phyloP scores from a whole-genome alignment of 1,140 invertebrate genomes.

The Andricus grossulariae region DNA sequence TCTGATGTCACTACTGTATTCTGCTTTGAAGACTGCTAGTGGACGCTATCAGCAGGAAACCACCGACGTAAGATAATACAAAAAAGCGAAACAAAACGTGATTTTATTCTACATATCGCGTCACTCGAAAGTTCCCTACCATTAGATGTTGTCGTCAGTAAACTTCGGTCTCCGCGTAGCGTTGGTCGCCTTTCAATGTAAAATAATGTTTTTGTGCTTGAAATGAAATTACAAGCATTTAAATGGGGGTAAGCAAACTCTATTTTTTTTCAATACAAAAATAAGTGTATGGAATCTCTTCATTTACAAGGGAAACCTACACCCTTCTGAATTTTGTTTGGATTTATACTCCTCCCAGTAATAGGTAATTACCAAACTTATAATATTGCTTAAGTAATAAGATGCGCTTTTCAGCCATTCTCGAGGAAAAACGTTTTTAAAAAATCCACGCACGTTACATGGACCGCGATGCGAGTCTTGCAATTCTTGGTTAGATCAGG shows the following conservation, averaged over 20 bases:
- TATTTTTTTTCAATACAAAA: not conserved
- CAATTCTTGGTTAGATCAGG: too few relatives aligned
- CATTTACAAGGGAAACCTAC: too few relatives aligned
- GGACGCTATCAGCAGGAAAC: conserved; percentile 69
- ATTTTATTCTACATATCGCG: conserved; percentile 43
- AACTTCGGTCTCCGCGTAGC: conserved; percentile 39
- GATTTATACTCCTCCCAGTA: too few relatives aligned
- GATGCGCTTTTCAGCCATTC: too few relatives aligned
- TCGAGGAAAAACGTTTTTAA: too few relatives aligned
- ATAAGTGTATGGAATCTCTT: not conserved
- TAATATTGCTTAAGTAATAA: too few relatives aligned
- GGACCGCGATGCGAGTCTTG: too few relatives aligned
- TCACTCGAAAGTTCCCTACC: conserved; percentile 36
- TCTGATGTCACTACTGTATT: conserved; percentile 53
- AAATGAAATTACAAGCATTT: not conserved
- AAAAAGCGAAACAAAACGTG: conserved; percentile 32
- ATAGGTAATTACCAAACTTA: too few relatives aligned
- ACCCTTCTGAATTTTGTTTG: too few relatives aligned
- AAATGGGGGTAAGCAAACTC: conserved; percentile 8
- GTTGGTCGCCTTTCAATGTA: conserved; percentile 8
- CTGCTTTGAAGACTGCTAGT: conserved; percentile 54
- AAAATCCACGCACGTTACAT: too few relatives aligned
- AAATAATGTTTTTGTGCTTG: not conserved
- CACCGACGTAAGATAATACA: conserved; percentile 67
- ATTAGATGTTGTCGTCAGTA: conserved; percentile 33